Base-by-base conservation (phyloP, 2,113 vertebrate genomes). In the Sigmodon hispidus region DNA sequence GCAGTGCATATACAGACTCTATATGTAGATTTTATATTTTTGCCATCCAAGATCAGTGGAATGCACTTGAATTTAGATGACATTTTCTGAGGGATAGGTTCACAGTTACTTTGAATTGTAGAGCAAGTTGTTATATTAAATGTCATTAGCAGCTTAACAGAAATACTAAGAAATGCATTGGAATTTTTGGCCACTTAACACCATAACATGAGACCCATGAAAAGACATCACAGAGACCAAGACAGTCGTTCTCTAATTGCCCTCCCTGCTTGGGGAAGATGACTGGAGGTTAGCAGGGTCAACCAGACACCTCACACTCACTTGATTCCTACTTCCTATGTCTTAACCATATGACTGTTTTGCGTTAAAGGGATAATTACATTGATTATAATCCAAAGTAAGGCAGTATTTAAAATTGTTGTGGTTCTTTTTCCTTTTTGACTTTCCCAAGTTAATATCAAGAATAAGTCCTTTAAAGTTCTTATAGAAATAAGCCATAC, bases 401-500 rank as follows among this genome's bases (percentile, higher is more conserved):
- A 73, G 43, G 80, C 2, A 59, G 22, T 87, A 19, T 52, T 94
- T 93, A 45, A 45, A 16, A 87, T 95, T 57, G 26, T 57, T 57
- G 31, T 69, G 26, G 59, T 63, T 59, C 52, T 87, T 70, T 15
- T 89, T 69, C 40, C 36, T 11, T 40, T 65, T 91, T 73, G 36
- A 40, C 36, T 34, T 90, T 88, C 31, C 87, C 10, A 50, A 50
- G 52, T 96, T 96, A 95, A 91, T 76, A 52, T 77, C 8, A 52
- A 69, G n/a, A 91, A 80, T 96, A 81, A 63, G 29, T 57, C 70
- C 45, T 92, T 88, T 85, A 92, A 87, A 36, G 48, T 77, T 84
- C n/a, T 94, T 73, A 96, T 45, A 80, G 45, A 13, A 79, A 45
- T 36, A 92, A 70, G 40, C 12, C 55, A 95, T 72, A 91, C 19